These are phyloP conservation scores for Enteromius argenteus DNA, from an alignment of 2,797 vertebrate genomes.

Conservation along the genomic window DNA sequence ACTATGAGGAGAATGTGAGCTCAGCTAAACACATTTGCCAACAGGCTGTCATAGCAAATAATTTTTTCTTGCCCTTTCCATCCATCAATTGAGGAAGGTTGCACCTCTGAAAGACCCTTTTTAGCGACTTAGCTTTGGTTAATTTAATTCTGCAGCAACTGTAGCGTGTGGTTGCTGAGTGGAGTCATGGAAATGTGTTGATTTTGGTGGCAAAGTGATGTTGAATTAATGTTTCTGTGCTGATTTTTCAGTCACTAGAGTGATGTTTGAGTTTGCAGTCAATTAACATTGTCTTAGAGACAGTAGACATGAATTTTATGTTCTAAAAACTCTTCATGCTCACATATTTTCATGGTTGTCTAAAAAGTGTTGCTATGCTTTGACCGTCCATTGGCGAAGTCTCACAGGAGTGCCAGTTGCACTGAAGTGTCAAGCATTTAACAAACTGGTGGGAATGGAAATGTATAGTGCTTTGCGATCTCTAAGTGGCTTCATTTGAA, in stretches of 20 bases:
- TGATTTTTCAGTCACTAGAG: neutral
- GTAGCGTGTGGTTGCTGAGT: neutral
- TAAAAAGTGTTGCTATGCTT: slow-evolving; percentile 34
- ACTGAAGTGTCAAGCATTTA: slow-evolving; percentile 66
- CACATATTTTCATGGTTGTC: slow-evolving; percentile 29
- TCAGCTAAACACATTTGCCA: slow-evolving; percentile 51
- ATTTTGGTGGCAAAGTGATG: neutral
- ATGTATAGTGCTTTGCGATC: slow-evolving; percentile 55
- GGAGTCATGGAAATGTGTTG: neutral
- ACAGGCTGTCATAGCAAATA: slow-evolving; percentile 20
- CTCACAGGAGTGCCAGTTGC: slow-evolving; percentile 58
- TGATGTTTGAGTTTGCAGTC: neutral
- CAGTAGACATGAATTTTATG: neutral
- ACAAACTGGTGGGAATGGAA: slow-evolving; percentile 63
- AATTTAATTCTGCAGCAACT: slow-evolving; percentile 24
- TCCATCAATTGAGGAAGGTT: slow-evolving; percentile 11
- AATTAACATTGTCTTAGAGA: neutral
- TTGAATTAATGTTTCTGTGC: neutral
- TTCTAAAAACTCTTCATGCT: neutral
- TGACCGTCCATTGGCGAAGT: slow-evolving; percentile 56
- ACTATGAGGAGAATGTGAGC: slow-evolving; percentile 49
- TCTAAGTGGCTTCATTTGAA: slow-evolving; percentile 40
- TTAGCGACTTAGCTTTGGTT: neutral
- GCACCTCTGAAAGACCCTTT: slow-evolving; percentile 1
- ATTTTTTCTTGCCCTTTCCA: slow-evolving; percentile 16